A percentile compares a stretch with the other conserved stretches of the same genome.
Evolutionary conservation across 1,140 invertebrate genomes (phyloP).

Genomic region (Hydropsyche tenuis): DNA sequence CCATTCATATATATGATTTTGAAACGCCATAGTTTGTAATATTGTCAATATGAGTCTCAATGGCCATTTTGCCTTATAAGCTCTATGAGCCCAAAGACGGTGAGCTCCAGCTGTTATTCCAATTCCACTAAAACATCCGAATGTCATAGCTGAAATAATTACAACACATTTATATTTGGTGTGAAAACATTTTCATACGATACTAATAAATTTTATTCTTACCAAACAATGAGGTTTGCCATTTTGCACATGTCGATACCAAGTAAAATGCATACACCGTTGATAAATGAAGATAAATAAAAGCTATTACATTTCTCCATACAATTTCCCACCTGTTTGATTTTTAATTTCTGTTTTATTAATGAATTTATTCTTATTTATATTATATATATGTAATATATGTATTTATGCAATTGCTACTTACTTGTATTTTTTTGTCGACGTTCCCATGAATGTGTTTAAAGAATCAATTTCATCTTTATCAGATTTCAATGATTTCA

Average conservation of each 20-base stretch:
- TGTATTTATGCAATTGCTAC: neutral
- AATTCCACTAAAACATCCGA: conserved; percentile 57
- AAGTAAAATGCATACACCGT: conserved; percentile 73
- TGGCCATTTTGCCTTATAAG: conserved; percentile 81
- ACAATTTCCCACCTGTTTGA: conserved; percentile 64
- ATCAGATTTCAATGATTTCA: too few species aligned
- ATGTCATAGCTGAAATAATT: conserved; percentile 47
- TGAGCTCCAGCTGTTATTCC: conserved; percentile 85
- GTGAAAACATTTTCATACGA: neutral
- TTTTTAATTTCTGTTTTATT: neutral
- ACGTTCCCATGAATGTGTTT: conserved; percentile 19
- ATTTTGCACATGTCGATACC: conserved; percentile 62
- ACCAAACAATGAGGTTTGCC: conserved; percentile 68
- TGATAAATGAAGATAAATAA: conserved; percentile 70
- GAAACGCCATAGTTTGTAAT: conserved; percentile 60
- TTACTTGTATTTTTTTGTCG: conserved; percentile 24
- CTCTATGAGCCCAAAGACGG: conserved; percentile 81
- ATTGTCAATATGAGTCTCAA: conserved; percentile 66
- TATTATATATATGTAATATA: neutral
- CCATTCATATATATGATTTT: conserved; percentile 65
- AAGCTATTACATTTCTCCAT: conserved; percentile 77
- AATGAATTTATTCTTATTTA: neutral
- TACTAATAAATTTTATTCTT: conserved; percentile 51
- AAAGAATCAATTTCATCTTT: neutral
- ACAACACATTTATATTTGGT: neutral